A percentile compares a stretch with the other conserved stretches of the same genome.
Conservation (phyloP, 2,113 vertebrate genomes). For the Burhinus bistriatus region DNA sequence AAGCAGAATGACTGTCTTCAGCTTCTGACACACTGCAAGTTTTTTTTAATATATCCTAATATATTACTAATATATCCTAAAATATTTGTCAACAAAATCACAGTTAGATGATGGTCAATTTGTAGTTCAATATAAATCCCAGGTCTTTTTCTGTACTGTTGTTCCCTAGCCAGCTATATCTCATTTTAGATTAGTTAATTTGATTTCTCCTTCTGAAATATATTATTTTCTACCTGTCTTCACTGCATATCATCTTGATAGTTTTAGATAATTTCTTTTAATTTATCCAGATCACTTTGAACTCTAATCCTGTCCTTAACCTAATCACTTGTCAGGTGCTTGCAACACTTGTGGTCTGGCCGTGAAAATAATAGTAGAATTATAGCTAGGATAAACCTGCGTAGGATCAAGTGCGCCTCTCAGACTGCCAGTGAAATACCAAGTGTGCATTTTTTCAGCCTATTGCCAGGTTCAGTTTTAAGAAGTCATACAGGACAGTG, state of each 20-base stretch:
- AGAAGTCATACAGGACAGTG: background rate
- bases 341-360: background rate
- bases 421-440: background rate
- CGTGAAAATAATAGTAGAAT: background rate
- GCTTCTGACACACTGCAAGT: background rate
- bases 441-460: background rate
- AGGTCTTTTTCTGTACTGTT: background rate
- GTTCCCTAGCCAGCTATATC: background rate
- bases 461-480: background rate
- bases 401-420: background rate
- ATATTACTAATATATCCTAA: background rate
- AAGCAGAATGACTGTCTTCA: background rate
- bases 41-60: background rate
- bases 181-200: background rate
- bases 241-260: background rate
- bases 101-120: background rate
- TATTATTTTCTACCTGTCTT: background rate
- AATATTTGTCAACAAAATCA: background rate
- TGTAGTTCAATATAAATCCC: background rate
- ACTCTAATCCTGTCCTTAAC: background rate
- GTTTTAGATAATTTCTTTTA: background rate
- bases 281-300: background rate
- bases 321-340: background rate
- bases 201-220: background rate
- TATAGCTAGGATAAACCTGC: background rate